Percentiles rank a stretch among this genome's conserved stretches.
Conservation (phyloP, 2,888 invertebrate genomes). For the Cremastinae sp. region DNA sequence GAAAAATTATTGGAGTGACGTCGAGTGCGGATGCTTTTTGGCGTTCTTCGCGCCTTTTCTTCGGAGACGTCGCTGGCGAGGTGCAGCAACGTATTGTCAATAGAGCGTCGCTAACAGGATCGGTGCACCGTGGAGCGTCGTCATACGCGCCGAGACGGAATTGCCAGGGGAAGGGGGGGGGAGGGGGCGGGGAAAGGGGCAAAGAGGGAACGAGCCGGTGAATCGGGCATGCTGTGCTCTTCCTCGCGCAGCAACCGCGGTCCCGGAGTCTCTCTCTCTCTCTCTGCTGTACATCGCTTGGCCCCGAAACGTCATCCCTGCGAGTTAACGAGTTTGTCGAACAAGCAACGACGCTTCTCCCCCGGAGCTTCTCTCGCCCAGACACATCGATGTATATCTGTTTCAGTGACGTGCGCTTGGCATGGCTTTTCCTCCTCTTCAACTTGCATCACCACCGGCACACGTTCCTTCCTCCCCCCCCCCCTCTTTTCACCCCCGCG, state of each 20-base stretch:
- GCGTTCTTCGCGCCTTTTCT: no score
- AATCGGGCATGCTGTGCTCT: constrained; percentile 37
- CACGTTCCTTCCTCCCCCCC: neutral
- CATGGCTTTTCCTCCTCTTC: constrained; percentile 23
- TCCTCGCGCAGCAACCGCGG: constrained; percentile 13
- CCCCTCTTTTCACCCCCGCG: constrained; percentile 9
- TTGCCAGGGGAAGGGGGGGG: no score
- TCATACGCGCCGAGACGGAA: constrained; percentile 11
- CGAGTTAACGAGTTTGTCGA: constrained; percentile 62
- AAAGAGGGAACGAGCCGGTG: constrained; percentile 33
- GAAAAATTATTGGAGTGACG: no score
- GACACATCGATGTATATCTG: constrained; percentile 20
- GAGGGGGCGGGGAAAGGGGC: neutral
- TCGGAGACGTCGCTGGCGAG: constrained; percentile 31
- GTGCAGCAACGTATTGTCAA: constrained; percentile 34
- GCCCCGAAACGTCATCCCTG: constrained; percentile 57
- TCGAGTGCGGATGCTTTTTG: no score
- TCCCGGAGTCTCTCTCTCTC: no score
- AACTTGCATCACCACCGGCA: no score
- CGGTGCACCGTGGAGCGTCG: constrained; percentile 6
- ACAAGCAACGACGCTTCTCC: constrained; percentile 45
- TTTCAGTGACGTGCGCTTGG: constrained; percentile 32
- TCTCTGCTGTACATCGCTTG: no score
- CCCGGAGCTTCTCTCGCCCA: neutral
- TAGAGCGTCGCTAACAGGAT: constrained; percentile 30